Evolutionary conservation across 2,113 vertebrate species (phyloP).

Genomic region (Nansenia antarctica): DNA sequence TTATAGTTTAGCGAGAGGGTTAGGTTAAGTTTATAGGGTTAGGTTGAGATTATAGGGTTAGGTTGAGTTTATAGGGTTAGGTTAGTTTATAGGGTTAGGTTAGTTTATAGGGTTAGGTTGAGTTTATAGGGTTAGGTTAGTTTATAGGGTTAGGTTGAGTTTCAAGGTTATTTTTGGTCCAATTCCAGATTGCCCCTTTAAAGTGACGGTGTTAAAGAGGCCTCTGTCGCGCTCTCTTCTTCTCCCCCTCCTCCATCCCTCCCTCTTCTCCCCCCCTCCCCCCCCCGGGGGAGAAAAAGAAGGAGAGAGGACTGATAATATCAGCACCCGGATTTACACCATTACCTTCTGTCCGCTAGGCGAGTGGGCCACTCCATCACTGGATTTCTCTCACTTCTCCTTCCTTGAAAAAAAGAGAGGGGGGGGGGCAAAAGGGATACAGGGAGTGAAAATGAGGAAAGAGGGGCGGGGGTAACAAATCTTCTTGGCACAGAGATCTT

Average conservation of each 20-base stretch:
- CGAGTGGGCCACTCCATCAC: slow-evolving; percentile 59
- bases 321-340: slow-evolving; percentile 61
- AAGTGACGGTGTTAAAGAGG: no score
- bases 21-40: no score
- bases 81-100: no score
- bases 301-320: slow-evolving; percentile 66
- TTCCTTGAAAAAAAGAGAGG: slow-evolving; percentile 19
- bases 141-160: no score
- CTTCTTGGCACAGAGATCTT: slow-evolving; percentile 42
- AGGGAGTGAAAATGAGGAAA: slow-evolving; percentile 21
- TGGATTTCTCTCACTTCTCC: slow-evolving; percentile 36
- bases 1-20: no score
- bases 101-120: no score
- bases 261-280: slow-evolving; percentile 36
- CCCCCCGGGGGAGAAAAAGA: slow-evolving; percentile 46
- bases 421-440: slow-evolving; percentile 18
- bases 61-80: no score
- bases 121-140: no score
- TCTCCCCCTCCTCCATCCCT: slow-evolving; percentile 19
- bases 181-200: no score
- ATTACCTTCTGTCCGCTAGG: slow-evolving; percentile 72
- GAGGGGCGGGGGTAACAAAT: slow-evolving; percentile 56
- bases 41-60: no score
- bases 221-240: not conserved
- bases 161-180: no score